Percentiles rank a stretch among this genome's conserved stretches.
Evolutionary conservation across 1,140 invertebrate species (phyloP).

Genomic region (Mya arenaria): DNA sequence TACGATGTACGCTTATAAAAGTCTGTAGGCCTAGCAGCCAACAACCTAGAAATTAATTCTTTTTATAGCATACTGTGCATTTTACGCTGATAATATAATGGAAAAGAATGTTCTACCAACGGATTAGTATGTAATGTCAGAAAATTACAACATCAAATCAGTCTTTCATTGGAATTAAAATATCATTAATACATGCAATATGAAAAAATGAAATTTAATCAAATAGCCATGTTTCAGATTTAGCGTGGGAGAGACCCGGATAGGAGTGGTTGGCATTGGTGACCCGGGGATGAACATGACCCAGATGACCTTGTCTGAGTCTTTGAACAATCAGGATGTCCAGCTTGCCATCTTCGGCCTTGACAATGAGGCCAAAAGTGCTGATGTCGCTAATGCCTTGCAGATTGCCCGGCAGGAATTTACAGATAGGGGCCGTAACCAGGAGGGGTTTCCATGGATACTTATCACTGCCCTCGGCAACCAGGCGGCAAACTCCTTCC

Average conservation of each 20-base stretch:
- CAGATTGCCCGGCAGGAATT: not conserved
- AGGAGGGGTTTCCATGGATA: not conserved
- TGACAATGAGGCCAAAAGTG: not conserved
- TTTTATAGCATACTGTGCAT: too few relatives aligned
- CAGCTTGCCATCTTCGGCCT: not conserved
- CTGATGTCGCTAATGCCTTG: not conserved
- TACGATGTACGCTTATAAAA: too few relatives aligned
- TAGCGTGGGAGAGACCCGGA: not conserved
- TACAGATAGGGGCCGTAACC: not conserved
- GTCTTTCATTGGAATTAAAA: not conserved
- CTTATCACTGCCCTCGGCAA: not conserved
- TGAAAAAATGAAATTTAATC: not conserved
- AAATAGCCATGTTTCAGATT: not conserved
- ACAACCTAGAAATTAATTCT: too few relatives aligned
- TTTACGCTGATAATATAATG: too few relatives aligned
- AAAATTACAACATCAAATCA: too few relatives aligned
- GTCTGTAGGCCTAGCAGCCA: too few relatives aligned
- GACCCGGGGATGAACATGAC: not conserved
- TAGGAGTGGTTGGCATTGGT: conserved; percentile 7
- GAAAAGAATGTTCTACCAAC: too few relatives aligned
- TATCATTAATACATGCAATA: not conserved
- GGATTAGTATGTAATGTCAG: too few relatives aligned
- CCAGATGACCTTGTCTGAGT: not conserved
- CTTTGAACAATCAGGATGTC: not conserved
- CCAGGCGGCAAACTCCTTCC: not conserved